Conservation (phyloP, 2,797 vertebrate genomes). For the Philypnodon macrostomus region DNA sequence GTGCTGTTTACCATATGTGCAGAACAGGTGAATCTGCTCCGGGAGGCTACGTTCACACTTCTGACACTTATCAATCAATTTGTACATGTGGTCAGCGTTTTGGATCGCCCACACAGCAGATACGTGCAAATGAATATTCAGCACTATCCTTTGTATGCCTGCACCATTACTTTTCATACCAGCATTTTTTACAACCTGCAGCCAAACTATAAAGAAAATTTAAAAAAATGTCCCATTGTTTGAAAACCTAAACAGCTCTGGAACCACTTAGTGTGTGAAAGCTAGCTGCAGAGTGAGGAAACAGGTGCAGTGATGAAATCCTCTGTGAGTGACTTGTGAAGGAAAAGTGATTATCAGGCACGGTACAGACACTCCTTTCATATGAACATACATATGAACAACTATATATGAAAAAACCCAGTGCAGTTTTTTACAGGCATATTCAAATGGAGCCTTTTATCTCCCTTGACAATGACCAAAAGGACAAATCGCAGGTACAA, state of each 20-base stretch:
- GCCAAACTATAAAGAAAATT: too few relatives aligned
- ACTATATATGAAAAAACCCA: too few relatives aligned
- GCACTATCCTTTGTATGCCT: slow-evolving; percentile 58
- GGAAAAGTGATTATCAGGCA: slow-evolving; percentile 2
- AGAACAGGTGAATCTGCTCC: slow-evolving; percentile 50
- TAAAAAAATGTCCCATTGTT: too few relatives aligned
- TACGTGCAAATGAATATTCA: slow-evolving; percentile 66
- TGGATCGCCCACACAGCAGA: slow-evolving; percentile 55
- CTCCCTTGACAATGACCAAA: too few relatives aligned
- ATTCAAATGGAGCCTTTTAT: too few relatives aligned
- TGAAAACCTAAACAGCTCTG: too few relatives aligned
- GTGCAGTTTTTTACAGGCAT: too few relatives aligned
- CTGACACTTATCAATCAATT: slow-evolving; percentile 68
- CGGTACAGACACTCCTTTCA: not conserved
- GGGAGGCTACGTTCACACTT: slow-evolving; percentile 36
- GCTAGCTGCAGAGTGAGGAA: not conserved
- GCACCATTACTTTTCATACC: slow-evolving; percentile 25
- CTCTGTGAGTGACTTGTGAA: not conserved
- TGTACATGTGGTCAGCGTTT: slow-evolving; percentile 59
- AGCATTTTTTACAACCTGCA: slow-evolving; percentile 14
- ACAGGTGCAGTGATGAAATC: slow-evolving; percentile 5
- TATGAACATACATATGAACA: too few relatives aligned
- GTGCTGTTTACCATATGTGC: too few relatives aligned
- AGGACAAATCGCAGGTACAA: too few relatives aligned
- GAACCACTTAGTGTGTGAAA: not conserved